Evolutionary conservation across 2,797 vertebrate genomes (phyloP), one percentile per base, ranked within the genome.

Genomic region (Podargus strigoides): DNA sequence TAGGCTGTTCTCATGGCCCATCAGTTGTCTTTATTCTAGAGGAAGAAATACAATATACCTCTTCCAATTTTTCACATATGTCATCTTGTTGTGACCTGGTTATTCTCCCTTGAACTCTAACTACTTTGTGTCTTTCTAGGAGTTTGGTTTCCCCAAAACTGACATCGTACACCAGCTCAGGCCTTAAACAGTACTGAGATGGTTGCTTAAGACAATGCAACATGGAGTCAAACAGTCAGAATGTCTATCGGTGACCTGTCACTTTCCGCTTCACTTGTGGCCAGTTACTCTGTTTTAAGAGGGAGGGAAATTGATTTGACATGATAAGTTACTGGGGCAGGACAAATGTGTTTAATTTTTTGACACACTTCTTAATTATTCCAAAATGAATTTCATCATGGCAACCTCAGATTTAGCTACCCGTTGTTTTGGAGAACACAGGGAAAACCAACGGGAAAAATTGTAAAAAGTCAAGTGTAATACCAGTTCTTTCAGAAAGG

Each of bases 1-100:
- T 81, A 94, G 67, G 50, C 67, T 94, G 53, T 72, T 88, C 85
- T 76, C 77, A 77, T 84, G 56, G 66, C 53, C 87, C 88, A 95
- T 95, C 91, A 82, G 83, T 96, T 83, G 90, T 95, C 89, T 91
- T 95, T 93, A 93, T 90, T 84, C 59, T 56, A 75, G 70, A 73
- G 74, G 90, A 95, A 90, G 50, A 95, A 95, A 93, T 55, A 88
- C 73, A 73, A 88, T 91, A 69, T 12, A 44, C 3, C 30, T 69
- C 47, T 79, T 90, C 56, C 87, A 88, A 94, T 95, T 94, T 94
- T 88, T 94, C 94, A 93, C 81, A 26, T 37, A 55, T 94, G 87
- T 92, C 94, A 94, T 66, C 17, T 85, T 91, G 49, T n/a, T 87
- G 82, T 88, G 93, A 91, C 88, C 90, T 41, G 70, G 70, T 88